Conservation (phyloP, 2,888 invertebrate genomes). For the Nomada ruficornis region DNA sequence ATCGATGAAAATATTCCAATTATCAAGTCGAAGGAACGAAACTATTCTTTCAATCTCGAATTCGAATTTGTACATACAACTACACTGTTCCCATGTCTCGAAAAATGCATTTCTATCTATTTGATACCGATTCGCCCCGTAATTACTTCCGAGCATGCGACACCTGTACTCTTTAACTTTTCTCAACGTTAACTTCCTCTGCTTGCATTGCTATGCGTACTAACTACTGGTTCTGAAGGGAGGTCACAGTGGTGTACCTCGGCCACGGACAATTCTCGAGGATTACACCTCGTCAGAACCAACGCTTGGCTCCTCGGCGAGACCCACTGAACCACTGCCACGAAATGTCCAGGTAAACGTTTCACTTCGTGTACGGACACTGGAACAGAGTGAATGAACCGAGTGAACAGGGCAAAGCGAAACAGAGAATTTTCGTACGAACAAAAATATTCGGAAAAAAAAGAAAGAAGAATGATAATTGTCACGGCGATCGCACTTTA, state of each 20-base stretch:
- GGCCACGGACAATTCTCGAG: conserved; percentile 83
- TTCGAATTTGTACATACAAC: conserved; percentile 16
- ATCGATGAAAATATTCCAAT: not conserved
- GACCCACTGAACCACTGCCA: conserved; percentile 80
- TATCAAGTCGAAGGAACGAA: not conserved
- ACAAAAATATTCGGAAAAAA: not conserved
- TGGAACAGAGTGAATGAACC: conserved; percentile 13
- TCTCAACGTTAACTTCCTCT: conserved; percentile 80
- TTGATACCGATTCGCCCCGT: conserved; percentile 25
- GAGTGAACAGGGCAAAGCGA: not conserved
- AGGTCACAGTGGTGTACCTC: conserved; percentile 83
- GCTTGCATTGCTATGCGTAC: conserved; percentile 83
- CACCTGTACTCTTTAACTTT: conserved; percentile 67
- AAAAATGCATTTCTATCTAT: conserved; percentile 11
- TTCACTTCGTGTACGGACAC: conserved; percentile 59
- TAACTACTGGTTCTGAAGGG: conserved; percentile 84
- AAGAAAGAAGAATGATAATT: not conserved
- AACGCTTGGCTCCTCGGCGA: conserved; percentile 80
- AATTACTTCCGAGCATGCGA: conserved; percentile 67
- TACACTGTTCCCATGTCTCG: not conserved
- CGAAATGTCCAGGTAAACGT: conserved; percentile 83
- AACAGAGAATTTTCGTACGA: not conserved
- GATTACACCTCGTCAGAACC: conserved; percentile 83
- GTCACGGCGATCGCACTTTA: conserved; percentile 1
- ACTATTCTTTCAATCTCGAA: not conserved